Evolutionary conservation across 2,113 vertebrate species (phyloP).

Genomic region (Crotalus horridus): DNA sequence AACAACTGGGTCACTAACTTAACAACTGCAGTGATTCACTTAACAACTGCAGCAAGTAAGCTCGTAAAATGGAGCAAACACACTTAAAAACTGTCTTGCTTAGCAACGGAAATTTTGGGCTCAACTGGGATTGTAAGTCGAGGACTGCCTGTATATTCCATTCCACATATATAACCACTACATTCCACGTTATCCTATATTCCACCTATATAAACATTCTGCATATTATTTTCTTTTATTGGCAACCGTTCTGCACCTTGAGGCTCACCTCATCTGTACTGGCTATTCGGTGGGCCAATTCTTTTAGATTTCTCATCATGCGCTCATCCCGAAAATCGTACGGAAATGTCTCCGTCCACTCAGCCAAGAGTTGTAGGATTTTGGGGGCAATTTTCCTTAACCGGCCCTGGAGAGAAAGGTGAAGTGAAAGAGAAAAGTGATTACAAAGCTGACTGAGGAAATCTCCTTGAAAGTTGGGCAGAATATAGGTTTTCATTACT

Average conservation of each 20-base stretch:
- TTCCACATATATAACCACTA: not conserved
- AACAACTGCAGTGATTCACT: too few relatives aligned
- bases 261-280: conserved; percentile 83
- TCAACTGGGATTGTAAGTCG: too few relatives aligned
- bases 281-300: conserved; percentile 81
- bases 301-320: conserved; percentile 90
- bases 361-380: conserved; percentile 85
- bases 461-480: not conserved
- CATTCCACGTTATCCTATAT: not conserved
- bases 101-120: too few relatives aligned
- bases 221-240: not conserved
- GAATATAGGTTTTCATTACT: not conserved
- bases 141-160: not conserved
- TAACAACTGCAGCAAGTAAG: too few relatives aligned
- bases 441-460: not conserved
- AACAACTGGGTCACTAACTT: too few relatives aligned
- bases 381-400: conserved; percentile 85
- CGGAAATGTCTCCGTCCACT: conserved; percentile 93
- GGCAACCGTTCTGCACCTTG: not conserved
- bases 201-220: not conserved
- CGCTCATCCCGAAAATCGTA: conserved; percentile 92
- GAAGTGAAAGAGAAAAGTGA: not conserved
- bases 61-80: too few relatives aligned
- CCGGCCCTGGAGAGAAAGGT: conserved; percentile 67
- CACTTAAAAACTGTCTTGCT: too few relatives aligned